Evolutionary conservation across 2,113 vertebrate genomes (phyloP).

Genomic region (Syngnathoides biaculeatus): DNA sequence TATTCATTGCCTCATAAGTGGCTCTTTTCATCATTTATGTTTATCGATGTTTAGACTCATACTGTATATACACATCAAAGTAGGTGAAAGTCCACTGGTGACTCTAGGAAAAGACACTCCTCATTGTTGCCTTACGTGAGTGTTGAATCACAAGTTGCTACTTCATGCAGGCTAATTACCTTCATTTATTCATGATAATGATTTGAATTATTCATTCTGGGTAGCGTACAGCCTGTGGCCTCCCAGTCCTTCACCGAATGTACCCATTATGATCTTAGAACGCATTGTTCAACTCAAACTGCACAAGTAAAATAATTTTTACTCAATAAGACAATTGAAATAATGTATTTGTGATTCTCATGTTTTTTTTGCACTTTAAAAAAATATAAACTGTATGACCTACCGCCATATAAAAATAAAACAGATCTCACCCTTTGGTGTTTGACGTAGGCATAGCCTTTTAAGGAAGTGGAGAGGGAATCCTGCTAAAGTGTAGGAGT

Average conservation of each 20-base stretch:
- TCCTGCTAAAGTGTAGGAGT: background rate
- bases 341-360: too few species aligned
- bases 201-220: conserved; percentile 54
- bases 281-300: background rate
- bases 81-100: conserved; percentile 57
- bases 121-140: conserved; percentile 18
- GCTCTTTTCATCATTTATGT: conserved; percentile 31
- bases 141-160: conserved; percentile 31
- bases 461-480: too few species aligned
- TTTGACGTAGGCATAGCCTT: too few species aligned
- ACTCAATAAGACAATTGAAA: too few species aligned
- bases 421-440: too few species aligned
- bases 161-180: conserved; percentile 44
- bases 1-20: conserved; percentile 33
- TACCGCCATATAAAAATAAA: too few species aligned
- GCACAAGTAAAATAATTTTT: background rate
- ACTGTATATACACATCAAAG: conserved; percentile 38
- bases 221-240: conserved; percentile 20
- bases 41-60: conserved; percentile 43
- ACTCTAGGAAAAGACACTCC: conserved; percentile 46
- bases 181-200: conserved; percentile 53
- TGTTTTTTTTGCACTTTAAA: too few species aligned
- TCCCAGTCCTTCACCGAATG: conserved; percentile 8
- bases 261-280: conserved; percentile 20
- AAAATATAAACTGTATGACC: too few species aligned